These are phyloP conservation scores for Anagrus nilaparvatae DNA, from an alignment of 1,140 invertebrate genomes.

Conservation along the genomic window DNA sequence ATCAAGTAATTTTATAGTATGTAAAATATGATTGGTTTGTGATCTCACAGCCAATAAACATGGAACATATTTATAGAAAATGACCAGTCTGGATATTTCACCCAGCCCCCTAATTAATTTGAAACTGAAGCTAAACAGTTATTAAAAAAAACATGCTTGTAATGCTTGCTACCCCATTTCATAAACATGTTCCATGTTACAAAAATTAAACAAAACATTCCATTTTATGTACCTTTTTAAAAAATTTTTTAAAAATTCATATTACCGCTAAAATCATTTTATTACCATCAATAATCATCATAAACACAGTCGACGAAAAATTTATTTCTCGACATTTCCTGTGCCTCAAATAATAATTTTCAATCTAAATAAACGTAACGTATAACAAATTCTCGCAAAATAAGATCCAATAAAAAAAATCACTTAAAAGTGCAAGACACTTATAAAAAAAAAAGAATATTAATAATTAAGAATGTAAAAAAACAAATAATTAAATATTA, in stretches of 20 bases:
- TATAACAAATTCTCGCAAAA: slow-evolving; percentile 2
- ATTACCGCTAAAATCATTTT: slow-evolving; percentile 11
- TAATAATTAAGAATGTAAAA: slow-evolving; percentile 6
- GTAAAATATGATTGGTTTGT: no score
- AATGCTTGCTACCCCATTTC: no score
- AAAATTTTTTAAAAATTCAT: no score
- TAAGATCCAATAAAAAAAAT: slow-evolving; percentile 7
- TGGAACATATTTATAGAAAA: no score
- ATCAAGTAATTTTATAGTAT: no score
- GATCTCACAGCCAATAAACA: no score
- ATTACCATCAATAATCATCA: not conserved
- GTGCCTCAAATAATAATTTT: slow-evolving; percentile 11
- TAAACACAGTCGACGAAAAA: slow-evolving; percentile 13
- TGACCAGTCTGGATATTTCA: no score
- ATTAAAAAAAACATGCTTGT: no score
- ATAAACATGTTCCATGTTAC: no score
- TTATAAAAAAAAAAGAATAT: slow-evolving; percentile 12
- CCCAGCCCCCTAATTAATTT: no score
- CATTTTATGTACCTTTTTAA: slow-evolving; percentile 14
- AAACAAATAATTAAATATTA: slow-evolving; percentile 17
- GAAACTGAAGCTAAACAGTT: no score
- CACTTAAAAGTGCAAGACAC: slow-evolving; percentile 8
- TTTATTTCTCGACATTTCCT: slow-evolving; percentile 16
- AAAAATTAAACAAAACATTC: slow-evolving; percentile 11
- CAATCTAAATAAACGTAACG: slow-evolving; percentile 7